A percentile compares a stretch with the other conserved stretches of the same genome.
phyloP scores from a whole-genome alignment of 2,888 invertebrate genomes.

The Tethea ocularis region DNA sequence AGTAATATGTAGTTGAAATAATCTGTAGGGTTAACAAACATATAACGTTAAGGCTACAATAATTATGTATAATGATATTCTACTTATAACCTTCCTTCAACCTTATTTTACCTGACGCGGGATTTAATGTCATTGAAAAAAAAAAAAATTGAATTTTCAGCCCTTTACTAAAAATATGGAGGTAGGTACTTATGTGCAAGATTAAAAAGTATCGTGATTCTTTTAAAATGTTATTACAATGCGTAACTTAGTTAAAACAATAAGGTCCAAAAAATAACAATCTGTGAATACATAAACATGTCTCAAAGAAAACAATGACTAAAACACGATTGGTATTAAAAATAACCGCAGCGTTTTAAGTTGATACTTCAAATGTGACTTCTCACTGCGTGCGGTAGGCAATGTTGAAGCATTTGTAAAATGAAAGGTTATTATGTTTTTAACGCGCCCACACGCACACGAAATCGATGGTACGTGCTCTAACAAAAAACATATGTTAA shows the following conservation, averaged over 20 bases:
- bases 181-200: no score
- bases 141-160: no score
- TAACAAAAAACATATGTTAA: constrained; percentile 46
- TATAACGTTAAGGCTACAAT: no score
- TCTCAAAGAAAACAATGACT: constrained; percentile 75
- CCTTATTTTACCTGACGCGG: no score
- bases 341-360: constrained; percentile 64
- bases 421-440: constrained; percentile 66
- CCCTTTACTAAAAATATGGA: no score
- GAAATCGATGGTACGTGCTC: constrained; percentile 53
- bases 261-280: constrained; percentile 44
- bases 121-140: no score
- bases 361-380: constrained; percentile 71
- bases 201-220: no score
- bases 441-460: constrained; percentile 71
- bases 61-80: no score
- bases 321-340: constrained; percentile 64
- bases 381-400: constrained; percentile 75
- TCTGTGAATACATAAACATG: constrained; percentile 60
- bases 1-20: background rate
- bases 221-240: constrained; percentile 17
- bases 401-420: constrained; percentile 62
- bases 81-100: no score
- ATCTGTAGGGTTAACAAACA: no score
- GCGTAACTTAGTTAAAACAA: constrained; percentile 38